phyloP scores from a whole-genome alignment of 2,797 vertebrate species.

The Semaprochilodus insignis region DNA sequence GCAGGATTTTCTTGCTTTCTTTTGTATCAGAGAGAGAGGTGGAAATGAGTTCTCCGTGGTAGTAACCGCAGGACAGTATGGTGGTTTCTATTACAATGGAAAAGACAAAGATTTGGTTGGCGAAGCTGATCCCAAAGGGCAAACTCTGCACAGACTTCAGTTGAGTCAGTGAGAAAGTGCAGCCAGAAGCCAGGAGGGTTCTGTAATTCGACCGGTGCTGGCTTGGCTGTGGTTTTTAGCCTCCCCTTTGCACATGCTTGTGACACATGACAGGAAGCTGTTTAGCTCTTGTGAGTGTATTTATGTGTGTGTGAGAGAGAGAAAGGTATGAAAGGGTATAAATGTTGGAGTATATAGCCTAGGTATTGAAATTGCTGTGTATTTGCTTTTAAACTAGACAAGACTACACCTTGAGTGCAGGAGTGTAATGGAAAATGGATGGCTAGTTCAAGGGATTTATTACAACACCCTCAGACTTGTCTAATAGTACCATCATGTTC shows the following conservation, averaged over 20 bases:
- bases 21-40: background rate
- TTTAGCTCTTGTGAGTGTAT: constrained; percentile 49
- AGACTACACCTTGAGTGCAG: constrained; percentile 16
- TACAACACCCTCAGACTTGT: constrained; percentile 9
- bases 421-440: background rate
- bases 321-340: background rate
- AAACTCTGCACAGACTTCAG: constrained; percentile 2
- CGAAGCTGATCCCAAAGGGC: constrained; percentile 7
- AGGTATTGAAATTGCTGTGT: background rate
- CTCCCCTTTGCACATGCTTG: constrained; percentile 63
- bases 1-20: constrained; percentile 17
- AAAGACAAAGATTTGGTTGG: background rate
- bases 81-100: background rate
- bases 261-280: constrained; percentile 77
- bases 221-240: constrained; percentile 60
- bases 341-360: background rate
- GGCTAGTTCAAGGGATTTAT: constrained; percentile 9
- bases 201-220: constrained; percentile 66
- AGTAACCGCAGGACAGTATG: background rate
- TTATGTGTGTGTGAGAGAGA: background rate
- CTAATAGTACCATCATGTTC: constrained; percentile 10
- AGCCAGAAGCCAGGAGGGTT: constrained; percentile 16
- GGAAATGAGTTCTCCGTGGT: background rate
- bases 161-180: constrained; percentile 16
- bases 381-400: background rate